phyloP scores from a whole-genome alignment of 2,113 vertebrate species.

The Dromas ardeola region DNA sequence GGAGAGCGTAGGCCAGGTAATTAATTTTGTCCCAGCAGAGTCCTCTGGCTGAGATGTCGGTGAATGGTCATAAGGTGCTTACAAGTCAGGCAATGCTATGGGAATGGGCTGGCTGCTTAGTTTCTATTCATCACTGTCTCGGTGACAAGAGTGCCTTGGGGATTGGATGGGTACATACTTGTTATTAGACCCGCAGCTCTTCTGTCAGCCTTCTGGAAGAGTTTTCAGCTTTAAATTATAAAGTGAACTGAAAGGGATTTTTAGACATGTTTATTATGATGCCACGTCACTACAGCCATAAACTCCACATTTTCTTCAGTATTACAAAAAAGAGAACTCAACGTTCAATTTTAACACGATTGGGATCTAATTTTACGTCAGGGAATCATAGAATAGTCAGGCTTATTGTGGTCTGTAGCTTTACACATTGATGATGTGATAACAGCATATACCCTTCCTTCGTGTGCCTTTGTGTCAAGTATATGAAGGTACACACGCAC shows the following conservation, averaged over 20 bases:
- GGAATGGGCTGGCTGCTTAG: neutral
- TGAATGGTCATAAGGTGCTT: neutral
- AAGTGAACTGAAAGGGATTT: neutral
- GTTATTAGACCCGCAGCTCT: neutral
- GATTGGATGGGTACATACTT: neutral
- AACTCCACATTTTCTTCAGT: neutral
- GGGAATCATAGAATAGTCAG: neutral
- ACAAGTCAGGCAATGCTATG: neutral
- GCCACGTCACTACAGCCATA: neutral
- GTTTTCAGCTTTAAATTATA: neutral
- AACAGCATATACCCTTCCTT: neutral
- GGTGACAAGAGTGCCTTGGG: neutral
- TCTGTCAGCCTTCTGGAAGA: neutral
- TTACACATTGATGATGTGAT: neutral
- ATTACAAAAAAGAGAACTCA: neutral
- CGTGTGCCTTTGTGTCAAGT: neutral
- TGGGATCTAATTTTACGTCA: neutral
- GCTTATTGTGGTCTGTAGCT: neutral
- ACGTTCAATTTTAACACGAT: neutral
- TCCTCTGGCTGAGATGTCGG: neutral
- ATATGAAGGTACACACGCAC: too few relatives aligned
- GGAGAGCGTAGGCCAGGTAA: neutral
- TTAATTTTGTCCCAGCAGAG: conserved; percentile 10
- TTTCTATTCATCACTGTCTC: neutral
- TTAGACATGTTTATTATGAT: neutral